Evolutionary conservation across 1,140 invertebrate genomes (phyloP), one percentile per base, ranked within the genome.

Genomic region (Samia ricini): DNA sequence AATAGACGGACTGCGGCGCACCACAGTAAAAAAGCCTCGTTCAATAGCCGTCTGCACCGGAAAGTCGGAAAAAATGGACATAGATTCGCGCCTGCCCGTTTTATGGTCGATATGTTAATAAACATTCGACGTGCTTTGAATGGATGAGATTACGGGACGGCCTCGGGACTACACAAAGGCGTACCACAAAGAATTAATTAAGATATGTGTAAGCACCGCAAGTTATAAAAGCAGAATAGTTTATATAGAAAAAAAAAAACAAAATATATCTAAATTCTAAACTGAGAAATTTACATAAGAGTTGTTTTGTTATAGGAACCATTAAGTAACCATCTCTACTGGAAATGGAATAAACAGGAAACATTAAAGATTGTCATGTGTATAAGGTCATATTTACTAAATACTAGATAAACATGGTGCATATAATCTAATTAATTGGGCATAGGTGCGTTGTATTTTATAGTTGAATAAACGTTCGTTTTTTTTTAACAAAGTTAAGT

Each of bases 71-170:
- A 85, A 85, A 83, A 82, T 79, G 72, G 73, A 72, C 71, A 67
- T 42, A 64, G 71, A 65, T 69, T 76, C 67, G 61, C 69, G 65
- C 68, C 64, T 66, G 62, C 60, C 75, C 71, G 78, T 75, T 84
- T 82, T 81, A 85, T 81, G 76, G 77, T 73, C 72, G 77, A 81
- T 85, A 88, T 85, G 80, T 88, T 85, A 88, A 84, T 88, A 81
- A 84, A 88, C 74, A 72, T 68, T 64, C 62, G 65, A 75, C 70
- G 67, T 70, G 76, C 68, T 63, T 59, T 68, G 70, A 72, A 73
- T 71, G 56, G 60, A 68, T 71, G 68, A 70, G 66, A 72, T 71
- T 69, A 68, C 69, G 15, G 33, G 8, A 15, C 33, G 65, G 63
- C 73, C 33, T 26, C 56, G 48, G 61, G 66, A 70, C 58, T 55